These are phyloP conservation scores for Neogale vison DNA, from an alignment of 2,113 vertebrate species.

Conservation along the genomic window DNA sequence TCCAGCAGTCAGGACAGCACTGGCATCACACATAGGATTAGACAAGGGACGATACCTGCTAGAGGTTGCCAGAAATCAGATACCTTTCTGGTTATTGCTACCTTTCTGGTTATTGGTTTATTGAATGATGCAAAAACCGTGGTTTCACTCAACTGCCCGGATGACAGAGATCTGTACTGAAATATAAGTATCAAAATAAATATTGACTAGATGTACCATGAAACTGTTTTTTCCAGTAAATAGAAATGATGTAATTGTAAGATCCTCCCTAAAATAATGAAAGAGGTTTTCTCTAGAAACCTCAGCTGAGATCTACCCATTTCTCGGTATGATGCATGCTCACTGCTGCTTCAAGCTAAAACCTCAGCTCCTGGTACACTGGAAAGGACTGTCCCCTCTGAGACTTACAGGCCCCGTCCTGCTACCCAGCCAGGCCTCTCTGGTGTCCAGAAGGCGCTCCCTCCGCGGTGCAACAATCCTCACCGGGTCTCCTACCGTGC, in stretches of 20 bases:
- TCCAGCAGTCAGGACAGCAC: background rate
- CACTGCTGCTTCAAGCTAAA: background rate
- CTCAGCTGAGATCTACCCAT: background rate
- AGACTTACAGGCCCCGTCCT: accelerated
- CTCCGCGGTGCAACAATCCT: background rate
- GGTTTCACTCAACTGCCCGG: background rate
- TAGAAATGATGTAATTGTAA: constrained; percentile 11
- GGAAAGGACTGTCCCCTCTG: background rate
- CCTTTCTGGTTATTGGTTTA: background rate
- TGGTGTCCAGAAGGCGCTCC: background rate
- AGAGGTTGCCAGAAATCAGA: background rate
- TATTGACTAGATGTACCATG: background rate
- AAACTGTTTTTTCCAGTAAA: background rate
- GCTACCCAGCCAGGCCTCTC: background rate
- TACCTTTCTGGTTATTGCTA: background rate
- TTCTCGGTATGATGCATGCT: background rate
- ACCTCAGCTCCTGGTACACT: background rate
- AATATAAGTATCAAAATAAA: constrained; percentile 1
- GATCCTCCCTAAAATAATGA: background rate
- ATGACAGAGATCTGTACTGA: background rate
- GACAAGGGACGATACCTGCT: background rate
- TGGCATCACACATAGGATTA: background rate
- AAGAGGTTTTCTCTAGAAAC: background rate
- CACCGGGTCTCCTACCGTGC: accelerated
- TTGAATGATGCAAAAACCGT: background rate